A percentile compares a stretch with the other conserved stretches of the same genome.
Evolutionary conservation across 2,797 vertebrate species (phyloP).

Genomic region (Myotis planiceps): DNA sequence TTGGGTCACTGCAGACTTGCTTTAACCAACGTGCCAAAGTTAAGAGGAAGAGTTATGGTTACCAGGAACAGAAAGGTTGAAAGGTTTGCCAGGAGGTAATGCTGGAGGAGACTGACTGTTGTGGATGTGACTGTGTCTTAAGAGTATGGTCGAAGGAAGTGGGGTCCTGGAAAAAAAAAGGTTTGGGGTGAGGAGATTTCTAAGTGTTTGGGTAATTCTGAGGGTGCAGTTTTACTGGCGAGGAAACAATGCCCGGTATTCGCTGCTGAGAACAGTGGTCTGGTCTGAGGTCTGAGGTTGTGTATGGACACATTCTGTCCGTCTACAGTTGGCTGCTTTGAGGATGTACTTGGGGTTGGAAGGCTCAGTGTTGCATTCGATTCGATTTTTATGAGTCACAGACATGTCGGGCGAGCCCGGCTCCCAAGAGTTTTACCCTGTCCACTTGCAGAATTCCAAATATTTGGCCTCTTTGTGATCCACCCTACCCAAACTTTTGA

Average conservation of each 20-base stretch:
- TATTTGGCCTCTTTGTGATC: background rate
- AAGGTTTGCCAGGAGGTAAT: background rate
- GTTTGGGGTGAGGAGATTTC: background rate
- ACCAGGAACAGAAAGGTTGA: background rate
- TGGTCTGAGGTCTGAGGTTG: conserved; percentile 55
- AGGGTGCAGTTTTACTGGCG: background rate
- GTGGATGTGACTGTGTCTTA: background rate
- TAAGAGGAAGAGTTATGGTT: background rate
- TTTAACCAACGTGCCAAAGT: background rate
- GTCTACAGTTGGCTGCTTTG: background rate
- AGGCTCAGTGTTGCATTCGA: background rate
- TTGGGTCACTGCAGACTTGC: background rate
- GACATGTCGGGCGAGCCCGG: background rate
- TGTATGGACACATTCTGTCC: conserved; percentile 46
- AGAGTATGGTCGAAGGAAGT: background rate
- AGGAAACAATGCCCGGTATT: rapidly evolving
- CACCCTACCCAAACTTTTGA: background rate
- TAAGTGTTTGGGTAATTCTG: background rate
- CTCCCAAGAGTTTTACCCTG: background rate
- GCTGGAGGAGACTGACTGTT: background rate
- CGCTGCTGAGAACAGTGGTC: background rate
- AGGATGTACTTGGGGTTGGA: background rate
- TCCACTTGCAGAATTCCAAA: background rate
- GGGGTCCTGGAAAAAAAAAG: background rate
- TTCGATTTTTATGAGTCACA: background rate